Percentiles rank a stretch among this genome's conserved stretches.
Evolutionary conservation across 2,797 vertebrate genomes (phyloP).

Genomic region (Sebastes kiyomatsui): DNA sequence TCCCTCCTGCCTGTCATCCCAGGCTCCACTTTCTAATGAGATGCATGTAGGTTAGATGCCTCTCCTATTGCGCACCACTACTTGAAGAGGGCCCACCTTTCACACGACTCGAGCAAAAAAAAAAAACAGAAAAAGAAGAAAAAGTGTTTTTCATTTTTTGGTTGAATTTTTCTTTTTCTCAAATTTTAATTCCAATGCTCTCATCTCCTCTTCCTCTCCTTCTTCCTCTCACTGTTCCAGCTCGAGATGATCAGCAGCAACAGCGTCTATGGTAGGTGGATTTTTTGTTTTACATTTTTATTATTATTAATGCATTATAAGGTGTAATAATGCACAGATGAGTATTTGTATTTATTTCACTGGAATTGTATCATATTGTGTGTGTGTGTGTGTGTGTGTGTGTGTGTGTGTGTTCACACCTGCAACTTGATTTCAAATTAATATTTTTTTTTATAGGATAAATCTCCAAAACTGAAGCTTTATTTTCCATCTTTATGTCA

Average conservation of each 20-base stretch:
- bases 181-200: constrained; percentile 86
- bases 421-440: neutral
- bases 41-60: constrained; percentile 95
- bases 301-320: neutral
- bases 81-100: constrained; percentile 90
- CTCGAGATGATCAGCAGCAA: constrained; percentile 99
- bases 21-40: constrained; percentile 94
- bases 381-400: neutral
- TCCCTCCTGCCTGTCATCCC: constrained; percentile 81
- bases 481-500: neutral
- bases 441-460: neutral
- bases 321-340: neutral
- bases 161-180: constrained; percentile 52
- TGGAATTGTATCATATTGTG: neutral
- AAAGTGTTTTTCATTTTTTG: constrained; percentile 80
- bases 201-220: constrained; percentile 83
- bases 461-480: neutral
- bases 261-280: constrained; percentile 97
- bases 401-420: neutral
- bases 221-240: constrained; percentile 81
- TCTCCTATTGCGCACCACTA: constrained; percentile 55
- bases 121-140: neutral
- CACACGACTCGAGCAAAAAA: constrained; percentile 83
- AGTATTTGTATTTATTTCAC: neutral
- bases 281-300: constrained; percentile 63